These are phyloP conservation scores for Drosophila kanekoi DNA, from an alignment of 2,888 invertebrate species.

Conservation along the genomic window DNA sequence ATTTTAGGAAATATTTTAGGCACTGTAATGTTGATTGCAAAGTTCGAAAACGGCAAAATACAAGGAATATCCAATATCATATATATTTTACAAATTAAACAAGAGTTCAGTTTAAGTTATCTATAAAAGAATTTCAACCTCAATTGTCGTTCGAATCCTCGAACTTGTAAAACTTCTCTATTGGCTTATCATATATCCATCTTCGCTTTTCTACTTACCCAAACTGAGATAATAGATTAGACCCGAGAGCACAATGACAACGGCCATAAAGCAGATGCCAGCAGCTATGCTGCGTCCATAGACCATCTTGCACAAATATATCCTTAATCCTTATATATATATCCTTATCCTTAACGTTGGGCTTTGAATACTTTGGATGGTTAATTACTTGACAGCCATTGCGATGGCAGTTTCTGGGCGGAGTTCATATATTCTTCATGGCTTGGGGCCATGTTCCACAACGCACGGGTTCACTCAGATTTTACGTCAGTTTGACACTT, in stretches of 20 bases:
- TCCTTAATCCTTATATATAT: too few species aligned
- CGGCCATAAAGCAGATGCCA: conserved; percentile 80
- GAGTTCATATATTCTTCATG: conserved; percentile 55
- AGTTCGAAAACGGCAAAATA: too few species aligned
- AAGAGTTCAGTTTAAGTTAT: too few species aligned
- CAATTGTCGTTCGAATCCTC: too few species aligned
- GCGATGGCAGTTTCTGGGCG: conserved; percentile 49
- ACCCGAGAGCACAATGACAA: conserved; percentile 81
- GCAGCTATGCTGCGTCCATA: conserved; percentile 84
- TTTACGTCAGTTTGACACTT: conserved; percentile 53
- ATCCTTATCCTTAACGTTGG: conserved; percentile 45
- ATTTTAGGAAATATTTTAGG: too few species aligned
- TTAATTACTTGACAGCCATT: conserved; percentile 61
- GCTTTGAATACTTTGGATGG: conserved; percentile 34
- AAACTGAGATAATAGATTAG: conserved; percentile 84
- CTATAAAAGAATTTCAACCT: too few species aligned
- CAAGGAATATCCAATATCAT: too few species aligned
- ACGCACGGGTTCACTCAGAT: conserved; percentile 32
- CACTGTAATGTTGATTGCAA: too few species aligned
- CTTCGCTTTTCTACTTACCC: conserved; percentile 73
- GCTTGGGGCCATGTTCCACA: conserved; percentile 35
- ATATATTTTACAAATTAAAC: too few species aligned
- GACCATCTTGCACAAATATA: conserved; percentile 69
- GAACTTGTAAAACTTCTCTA: neutral
- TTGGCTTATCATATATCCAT: neutral